Evolutionary conservation across 2,888 invertebrate species (phyloP).

Genomic region (Calameuta filiformis): DNA sequence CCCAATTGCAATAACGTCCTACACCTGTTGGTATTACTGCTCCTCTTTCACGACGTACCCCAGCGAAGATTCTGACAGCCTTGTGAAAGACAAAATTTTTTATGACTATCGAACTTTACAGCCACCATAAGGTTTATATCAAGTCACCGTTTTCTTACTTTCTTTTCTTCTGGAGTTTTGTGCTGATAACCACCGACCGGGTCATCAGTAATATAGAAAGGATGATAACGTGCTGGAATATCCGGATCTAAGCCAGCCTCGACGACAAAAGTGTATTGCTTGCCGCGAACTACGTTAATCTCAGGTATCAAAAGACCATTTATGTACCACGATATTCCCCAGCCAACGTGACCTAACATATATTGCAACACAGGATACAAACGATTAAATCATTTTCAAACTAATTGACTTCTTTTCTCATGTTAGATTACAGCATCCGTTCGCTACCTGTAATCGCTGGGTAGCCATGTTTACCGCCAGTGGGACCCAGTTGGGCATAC

Average conservation of each 20-base stretch:
- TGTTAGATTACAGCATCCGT: neutral
- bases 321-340: slow-evolving; percentile 96
- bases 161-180: slow-evolving; percentile 83
- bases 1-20: slow-evolving; percentile 91
- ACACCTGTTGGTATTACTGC: slow-evolving; percentile 79
- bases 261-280: slow-evolving; percentile 87
- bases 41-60: slow-evolving; percentile 79
- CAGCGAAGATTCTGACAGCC: slow-evolving; percentile 86
- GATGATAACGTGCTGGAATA: slow-evolving; percentile 87
- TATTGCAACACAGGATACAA: slow-evolving; percentile 16
- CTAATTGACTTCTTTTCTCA: neutral
- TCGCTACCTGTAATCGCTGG: slow-evolving; percentile 83
- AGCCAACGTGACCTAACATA: slow-evolving; percentile 85
- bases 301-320: slow-evolving; percentile 93
- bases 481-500: slow-evolving; percentile 94
- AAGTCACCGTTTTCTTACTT: slow-evolving; percentile 69
- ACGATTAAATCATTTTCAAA: neutral
- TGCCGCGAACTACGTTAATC: slow-evolving; percentile 88
- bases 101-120: slow-evolving; percentile 18
- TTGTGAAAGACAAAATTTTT: slow-evolving; percentile 52
- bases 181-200: slow-evolving; percentile 90
- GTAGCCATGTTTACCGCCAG: slow-evolving; percentile 90
- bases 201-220: slow-evolving; percentile 94
- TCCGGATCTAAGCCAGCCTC: slow-evolving; percentile 87
- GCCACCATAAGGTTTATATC: neutral